Evolutionary conservation across 2,113 vertebrate genomes (phyloP).

Genomic region (Gasterosteus nipponicus): DNA sequence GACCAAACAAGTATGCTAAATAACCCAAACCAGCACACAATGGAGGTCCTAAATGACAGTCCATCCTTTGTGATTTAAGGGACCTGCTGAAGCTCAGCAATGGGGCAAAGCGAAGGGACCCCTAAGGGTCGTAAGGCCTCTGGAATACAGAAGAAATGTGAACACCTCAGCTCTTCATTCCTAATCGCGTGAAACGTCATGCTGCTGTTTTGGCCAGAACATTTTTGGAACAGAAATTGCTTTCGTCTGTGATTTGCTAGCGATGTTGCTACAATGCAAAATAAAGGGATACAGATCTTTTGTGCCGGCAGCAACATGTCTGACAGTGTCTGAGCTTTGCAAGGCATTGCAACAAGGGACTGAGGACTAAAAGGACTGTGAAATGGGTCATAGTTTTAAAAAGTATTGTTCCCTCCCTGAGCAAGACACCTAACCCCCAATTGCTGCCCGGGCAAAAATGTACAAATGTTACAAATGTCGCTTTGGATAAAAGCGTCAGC

Average conservation of each 20-base stretch:
- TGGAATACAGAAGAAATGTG: not conserved
- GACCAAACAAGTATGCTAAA: too few species aligned
- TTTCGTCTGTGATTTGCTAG: not conserved
- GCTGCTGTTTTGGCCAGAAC: not conserved
- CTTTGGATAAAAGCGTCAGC: too few species aligned
- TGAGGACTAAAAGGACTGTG: not conserved
- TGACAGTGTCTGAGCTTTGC: not conserved
- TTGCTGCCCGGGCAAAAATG: too few species aligned
- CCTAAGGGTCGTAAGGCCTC: not conserved
- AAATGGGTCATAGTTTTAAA: not conserved
- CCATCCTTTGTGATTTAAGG: not conserved
- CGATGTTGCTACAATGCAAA: not conserved
- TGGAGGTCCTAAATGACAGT: not conserved
- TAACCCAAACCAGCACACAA: too few species aligned
- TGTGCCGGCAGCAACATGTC: not conserved
- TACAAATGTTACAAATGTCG: too few species aligned
- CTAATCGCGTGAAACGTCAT: not conserved
- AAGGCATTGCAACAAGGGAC: slow-evolving; percentile 2
- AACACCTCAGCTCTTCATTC: not conserved
- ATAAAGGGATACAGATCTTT: not conserved
- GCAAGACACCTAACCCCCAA: too few species aligned
- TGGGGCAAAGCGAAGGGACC: not conserved
- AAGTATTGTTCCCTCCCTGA: not conserved
- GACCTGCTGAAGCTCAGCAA: not conserved
- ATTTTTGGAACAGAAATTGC: not conserved